A percentile compares a stretch with the other conserved stretches of the same genome.
phyloP scores from a whole-genome alignment of 2,797 vertebrate species.

The Danio tinwini region DNA sequence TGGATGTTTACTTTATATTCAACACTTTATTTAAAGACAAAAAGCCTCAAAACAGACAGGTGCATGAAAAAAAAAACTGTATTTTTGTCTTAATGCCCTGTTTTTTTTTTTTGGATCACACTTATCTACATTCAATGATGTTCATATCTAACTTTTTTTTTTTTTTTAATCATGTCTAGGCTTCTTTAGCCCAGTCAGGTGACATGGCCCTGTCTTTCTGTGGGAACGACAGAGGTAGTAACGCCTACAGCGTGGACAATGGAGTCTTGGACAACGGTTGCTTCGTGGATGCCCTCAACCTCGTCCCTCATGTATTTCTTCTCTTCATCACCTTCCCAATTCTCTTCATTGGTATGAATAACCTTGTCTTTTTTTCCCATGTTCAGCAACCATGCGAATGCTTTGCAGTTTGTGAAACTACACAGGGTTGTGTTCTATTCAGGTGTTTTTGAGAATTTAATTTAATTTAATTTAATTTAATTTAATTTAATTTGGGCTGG shows the following conservation, averaged over 20 bases:
- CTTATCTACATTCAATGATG: not conserved
- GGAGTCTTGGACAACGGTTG: constrained; percentile 92
- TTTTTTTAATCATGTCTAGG: constrained; percentile 48
- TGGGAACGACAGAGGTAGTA: constrained; percentile 76
- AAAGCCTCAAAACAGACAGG: rapidly evolving
- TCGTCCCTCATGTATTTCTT: constrained; percentile 97
- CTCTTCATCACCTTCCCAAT: constrained; percentile 99
- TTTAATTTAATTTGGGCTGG: too few relatives aligned
- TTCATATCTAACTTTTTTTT: not conserved
- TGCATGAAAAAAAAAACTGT: too few relatives aligned
- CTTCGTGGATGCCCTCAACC: constrained; percentile 96
- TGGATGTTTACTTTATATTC: too few relatives aligned
- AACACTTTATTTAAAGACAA: not conserved
- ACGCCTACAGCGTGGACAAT: constrained; percentile 83
- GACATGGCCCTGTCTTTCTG: constrained; percentile 91
- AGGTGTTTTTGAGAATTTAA: too few relatives aligned
- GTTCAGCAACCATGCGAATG: not conserved
- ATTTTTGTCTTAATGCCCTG: not conserved
- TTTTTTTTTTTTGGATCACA: not conserved
- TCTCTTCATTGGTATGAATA: constrained; percentile 92
- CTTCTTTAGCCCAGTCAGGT: constrained; percentile 55
- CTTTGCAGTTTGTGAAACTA: not conserved
- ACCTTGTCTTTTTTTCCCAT: not conserved
- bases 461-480: too few relatives aligned
- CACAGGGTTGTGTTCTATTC: not conserved